Evolutionary conservation across 2,113 vertebrate genomes (phyloP).

Genomic region (Rutilus rutilus): DNA sequence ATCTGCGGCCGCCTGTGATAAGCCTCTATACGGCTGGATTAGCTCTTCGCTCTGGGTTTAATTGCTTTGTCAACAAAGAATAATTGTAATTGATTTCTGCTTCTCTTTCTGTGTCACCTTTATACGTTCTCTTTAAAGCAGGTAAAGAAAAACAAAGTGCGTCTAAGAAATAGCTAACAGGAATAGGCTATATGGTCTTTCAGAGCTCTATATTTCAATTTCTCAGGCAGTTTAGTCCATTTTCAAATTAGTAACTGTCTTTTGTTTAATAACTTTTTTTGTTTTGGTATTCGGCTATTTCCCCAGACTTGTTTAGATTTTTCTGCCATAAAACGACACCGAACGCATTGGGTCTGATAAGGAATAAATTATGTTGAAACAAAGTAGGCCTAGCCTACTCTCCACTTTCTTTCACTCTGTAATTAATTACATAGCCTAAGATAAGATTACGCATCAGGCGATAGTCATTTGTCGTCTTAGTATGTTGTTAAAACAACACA

Average conservation of each 20-base stretch:
- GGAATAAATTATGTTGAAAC: neutral
- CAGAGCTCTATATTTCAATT: neutral
- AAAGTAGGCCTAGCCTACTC: neutral
- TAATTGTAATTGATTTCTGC: slow-evolving; percentile 91
- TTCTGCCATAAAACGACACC: neutral
- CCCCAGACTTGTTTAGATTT: neutral
- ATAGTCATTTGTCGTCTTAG: neutral
- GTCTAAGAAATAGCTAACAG: neutral
- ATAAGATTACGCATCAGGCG: neutral
- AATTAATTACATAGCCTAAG: neutral
- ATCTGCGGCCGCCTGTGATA: slow-evolving; percentile 78
- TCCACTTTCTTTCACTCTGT: neutral
- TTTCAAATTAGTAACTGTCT: neutral
- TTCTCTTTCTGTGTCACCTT: slow-evolving; percentile 63
- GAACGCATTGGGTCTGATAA: neutral
- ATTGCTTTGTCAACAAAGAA: slow-evolving; percentile 96
- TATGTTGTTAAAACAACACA: neutral
- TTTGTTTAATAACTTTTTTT: neutral
- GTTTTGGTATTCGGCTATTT: neutral
- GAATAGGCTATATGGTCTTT: neutral
- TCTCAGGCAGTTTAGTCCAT: neutral
- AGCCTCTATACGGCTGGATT: slow-evolving; percentile 72
- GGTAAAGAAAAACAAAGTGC: neutral
- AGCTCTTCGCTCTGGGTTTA: slow-evolving; percentile 79
- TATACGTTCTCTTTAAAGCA: slow-evolving; percentile 37